Percentiles rank a stretch among this genome's conserved stretches.
Conservation (phyloP, 2,888 invertebrate genomes). For the Diaprepes abbreviatus region DNA sequence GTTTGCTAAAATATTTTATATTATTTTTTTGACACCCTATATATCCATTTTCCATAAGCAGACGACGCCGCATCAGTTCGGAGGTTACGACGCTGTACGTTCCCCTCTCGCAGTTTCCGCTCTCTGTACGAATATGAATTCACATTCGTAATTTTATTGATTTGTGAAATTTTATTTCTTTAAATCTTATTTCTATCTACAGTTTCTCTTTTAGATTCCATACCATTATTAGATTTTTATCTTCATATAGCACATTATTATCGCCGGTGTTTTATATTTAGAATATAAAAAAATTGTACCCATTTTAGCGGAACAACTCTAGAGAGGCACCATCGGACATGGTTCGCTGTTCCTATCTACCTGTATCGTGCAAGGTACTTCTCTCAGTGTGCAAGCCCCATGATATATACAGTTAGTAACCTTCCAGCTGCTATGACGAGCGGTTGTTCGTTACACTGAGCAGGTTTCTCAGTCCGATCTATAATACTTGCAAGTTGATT, state of each 20-base stretch:
- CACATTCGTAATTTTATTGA: background rate
- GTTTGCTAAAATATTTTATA: no score
- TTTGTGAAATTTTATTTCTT: background rate
- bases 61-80: background rate
- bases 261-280: background rate
- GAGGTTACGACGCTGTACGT: background rate
- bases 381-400: slow-evolving; percentile 40
- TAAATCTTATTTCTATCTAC: background rate
- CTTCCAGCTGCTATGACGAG: slow-evolving; percentile 43
- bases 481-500: slow-evolving; percentile 36
- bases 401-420: slow-evolving; percentile 49
- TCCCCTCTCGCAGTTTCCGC: background rate
- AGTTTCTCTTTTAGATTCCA: background rate
- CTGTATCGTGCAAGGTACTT: slow-evolving; percentile 47
- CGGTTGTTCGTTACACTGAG: slow-evolving; percentile 44
- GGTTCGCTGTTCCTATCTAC: slow-evolving; percentile 47
- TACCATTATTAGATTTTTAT: no score
- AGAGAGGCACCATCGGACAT: slow-evolving; percentile 39
- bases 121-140: background rate
- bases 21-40: no score
- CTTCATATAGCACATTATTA: background rate
- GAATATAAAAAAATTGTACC: slow-evolving; percentile 1
- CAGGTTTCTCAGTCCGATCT: slow-evolving; percentile 40
- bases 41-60: background rate
- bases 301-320: slow-evolving; percentile 38